These are phyloP conservation scores for Drosophila mayaguana DNA, from an alignment of 2,888 invertebrate species.

Conservation along the genomic window DNA sequence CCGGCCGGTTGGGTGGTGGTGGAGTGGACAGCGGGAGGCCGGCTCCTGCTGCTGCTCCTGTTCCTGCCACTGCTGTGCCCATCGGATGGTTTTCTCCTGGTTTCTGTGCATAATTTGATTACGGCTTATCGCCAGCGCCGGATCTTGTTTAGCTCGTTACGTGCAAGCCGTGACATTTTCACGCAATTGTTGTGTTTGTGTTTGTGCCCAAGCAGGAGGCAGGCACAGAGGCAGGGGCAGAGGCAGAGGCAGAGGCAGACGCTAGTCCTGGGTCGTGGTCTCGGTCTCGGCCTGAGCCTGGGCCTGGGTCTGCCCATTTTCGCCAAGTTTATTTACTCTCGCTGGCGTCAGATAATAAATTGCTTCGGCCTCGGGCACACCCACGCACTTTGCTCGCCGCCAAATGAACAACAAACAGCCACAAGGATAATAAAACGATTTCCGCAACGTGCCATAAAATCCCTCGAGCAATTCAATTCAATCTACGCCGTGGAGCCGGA, in stretches of 20 bases:
- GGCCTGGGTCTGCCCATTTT: slow-evolving; percentile 30
- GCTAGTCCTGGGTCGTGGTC: slow-evolving; percentile 1
- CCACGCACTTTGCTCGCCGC: slow-evolving; percentile 72
- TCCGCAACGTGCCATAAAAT: slow-evolving; percentile 83
- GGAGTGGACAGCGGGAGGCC: slow-evolving; percentile 32
- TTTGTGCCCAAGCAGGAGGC: slow-evolving; percentile 26
- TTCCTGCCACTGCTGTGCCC: background rate
- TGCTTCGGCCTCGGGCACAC: slow-evolving; percentile 49
- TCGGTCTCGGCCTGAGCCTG: slow-evolving; percentile 1
- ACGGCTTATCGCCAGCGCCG: slow-evolving; percentile 71
- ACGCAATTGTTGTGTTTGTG: slow-evolving; percentile 76
- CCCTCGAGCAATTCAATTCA: slow-evolving; percentile 81
- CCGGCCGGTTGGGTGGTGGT: slow-evolving; percentile 8
- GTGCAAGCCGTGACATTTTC: slow-evolving; percentile 81
- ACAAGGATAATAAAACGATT: slow-evolving; percentile 83
- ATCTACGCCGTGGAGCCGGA: slow-evolving; percentile 58
- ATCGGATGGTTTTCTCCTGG: slow-evolving; percentile 21
- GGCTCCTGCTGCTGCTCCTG: slow-evolving; percentile 1
- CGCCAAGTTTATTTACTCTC: slow-evolving; percentile 76
- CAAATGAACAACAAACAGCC: slow-evolving; percentile 76
- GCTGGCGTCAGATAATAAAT: slow-evolving; percentile 82
- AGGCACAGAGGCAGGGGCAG: background rate
- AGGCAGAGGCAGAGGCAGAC: background rate
- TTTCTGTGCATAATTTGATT: slow-evolving; percentile 82
- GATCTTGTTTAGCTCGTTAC: slow-evolving; percentile 80